Evolutionary conservation across 2,888 invertebrate species (phyloP).

Genomic region (Amiota minor): DNA sequence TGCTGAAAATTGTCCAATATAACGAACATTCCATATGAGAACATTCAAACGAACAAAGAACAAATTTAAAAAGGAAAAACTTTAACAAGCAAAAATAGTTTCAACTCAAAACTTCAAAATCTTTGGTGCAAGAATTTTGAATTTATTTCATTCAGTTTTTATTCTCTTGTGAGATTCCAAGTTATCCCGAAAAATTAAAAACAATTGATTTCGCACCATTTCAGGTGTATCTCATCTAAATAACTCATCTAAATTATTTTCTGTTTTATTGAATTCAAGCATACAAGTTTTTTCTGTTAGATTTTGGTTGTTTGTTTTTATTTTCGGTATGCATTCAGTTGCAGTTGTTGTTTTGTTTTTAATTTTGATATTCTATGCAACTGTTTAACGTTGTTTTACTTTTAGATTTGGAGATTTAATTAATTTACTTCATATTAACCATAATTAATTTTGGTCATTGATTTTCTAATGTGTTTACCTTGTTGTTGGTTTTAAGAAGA

Average conservation of each 20-base stretch:
- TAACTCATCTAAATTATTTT: conserved; percentile 68
- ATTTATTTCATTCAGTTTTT: no score
- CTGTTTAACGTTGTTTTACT: no score
- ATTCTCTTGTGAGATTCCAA: no score
- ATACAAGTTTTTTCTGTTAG: conserved; percentile 57
- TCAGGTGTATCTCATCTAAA: conserved; percentile 62
- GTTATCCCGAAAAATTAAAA: background rate
- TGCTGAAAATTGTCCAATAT: no score
- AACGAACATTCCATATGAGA: no score
- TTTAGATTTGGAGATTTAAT: no score
- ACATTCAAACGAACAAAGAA: no score
- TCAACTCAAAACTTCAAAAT: background rate
- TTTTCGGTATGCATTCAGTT: no score
- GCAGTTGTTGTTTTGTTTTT: conserved; percentile 31
- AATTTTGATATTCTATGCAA: no score
- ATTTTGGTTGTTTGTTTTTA: background rate
- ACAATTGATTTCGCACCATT: conserved; percentile 42
- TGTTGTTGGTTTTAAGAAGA: conserved; percentile 21
- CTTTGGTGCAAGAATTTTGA: no score
- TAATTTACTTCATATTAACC: background rate
- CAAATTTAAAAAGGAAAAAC: no score
- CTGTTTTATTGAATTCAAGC: conserved; percentile 69
- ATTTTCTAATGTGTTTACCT: background rate
- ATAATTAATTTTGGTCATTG: conserved; percentile 11
- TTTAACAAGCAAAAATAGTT: background rate